Percentiles rank a stretch among this genome's conserved stretches.
Evolutionary conservation across 1,140 invertebrate species (phyloP).

Genomic region (Pseudachorutes palmiensis): DNA sequence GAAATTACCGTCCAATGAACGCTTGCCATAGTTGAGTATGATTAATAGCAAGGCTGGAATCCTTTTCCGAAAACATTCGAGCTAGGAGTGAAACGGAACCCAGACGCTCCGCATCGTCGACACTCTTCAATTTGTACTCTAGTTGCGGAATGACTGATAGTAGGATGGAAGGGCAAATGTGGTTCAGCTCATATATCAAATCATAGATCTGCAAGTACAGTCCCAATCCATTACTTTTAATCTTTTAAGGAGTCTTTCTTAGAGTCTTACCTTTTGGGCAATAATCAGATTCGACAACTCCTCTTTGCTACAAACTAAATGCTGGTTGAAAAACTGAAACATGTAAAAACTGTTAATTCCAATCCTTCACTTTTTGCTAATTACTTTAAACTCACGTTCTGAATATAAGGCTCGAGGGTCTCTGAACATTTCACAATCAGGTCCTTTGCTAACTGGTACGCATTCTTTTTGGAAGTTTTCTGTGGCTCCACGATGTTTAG

Average conservation of each 20-base stretch:
- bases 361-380: neutral
- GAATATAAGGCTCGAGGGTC: slow-evolving; percentile 87
- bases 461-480: slow-evolving; percentile 81
- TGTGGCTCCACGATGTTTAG: slow-evolving; percentile 93
- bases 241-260: slow-evolving; percentile 65
- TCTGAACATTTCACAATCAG: slow-evolving; percentile 81
- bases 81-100: slow-evolving; percentile 82
- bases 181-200: slow-evolving; percentile 91
- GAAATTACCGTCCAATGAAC: slow-evolving; percentile 65
- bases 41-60: slow-evolving; percentile 77
- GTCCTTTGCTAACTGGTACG: slow-evolving; percentile 83
- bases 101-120: slow-evolving; percentile 70
- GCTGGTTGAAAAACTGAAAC: slow-evolving; percentile 88
- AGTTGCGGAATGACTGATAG: slow-evolving; percentile 84
- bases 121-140: slow-evolving; percentile 84
- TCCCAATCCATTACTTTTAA: slow-evolving; percentile 50
- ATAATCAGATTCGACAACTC: too few relatives aligned
- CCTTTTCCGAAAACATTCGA: slow-evolving; percentile 93
- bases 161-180: slow-evolving; percentile 81
- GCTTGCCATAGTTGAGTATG: slow-evolving; percentile 77
- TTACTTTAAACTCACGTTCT: slow-evolving; percentile 55
- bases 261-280: too few relatives aligned
- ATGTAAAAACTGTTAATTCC: slow-evolving; percentile 5
- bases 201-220: slow-evolving; percentile 67
- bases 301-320: slow-evolving; percentile 81